Evolutionary conservation across 2,113 vertebrate genomes (phyloP), one percentile per base, ranked within the genome.

Genomic region (Cyphotilapia sp.): DNA sequence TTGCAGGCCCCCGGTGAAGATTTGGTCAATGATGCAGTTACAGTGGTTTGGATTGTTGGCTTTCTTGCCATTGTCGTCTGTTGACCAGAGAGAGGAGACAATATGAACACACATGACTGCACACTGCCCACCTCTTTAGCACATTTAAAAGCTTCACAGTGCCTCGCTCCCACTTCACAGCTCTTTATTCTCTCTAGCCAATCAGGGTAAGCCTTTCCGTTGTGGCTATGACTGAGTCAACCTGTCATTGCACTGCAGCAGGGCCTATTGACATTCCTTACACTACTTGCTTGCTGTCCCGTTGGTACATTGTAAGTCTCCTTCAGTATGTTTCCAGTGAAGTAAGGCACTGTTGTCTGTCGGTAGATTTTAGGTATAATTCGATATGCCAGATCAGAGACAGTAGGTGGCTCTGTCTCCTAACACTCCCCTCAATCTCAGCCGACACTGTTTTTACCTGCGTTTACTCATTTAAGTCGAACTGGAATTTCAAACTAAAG

Each of bases 21-120:
- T 99, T 97, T 99, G 98, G 97, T 99, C 98, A 88, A 99, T 99
- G 96, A 99, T 99, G 96, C 98, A 99, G 97, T 98, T 99, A 97
- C 98, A 99, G 97, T 99, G 98, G 96, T 99, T 99, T 93, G 98
- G 98, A 96, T 99, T 99, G 97, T 97, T 98, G 96, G 98, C 98
- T 96, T 99, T 99, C 95, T 99, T 99, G 85, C 98, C 98, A 6
- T 98, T 99, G 93, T 99, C 98, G 3, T 99, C 98, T 99, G 88
- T 5, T 14, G 59, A 86, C 31, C 66, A 85, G 10, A 93, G 47
- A 85, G 29, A 90, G 66, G 16, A 82, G n/a, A 81, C 17, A 31
- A 19, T 61, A 82, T 85, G 80, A 90, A 90, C n/a, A 87, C 35
- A 82, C 27, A 85, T 85, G n/a, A 35, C 27, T 47, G 45, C 16